Evolutionary conservation across 2,888 invertebrate species (phyloP).

Genomic region (Eupithecia abbreviata): DNA sequence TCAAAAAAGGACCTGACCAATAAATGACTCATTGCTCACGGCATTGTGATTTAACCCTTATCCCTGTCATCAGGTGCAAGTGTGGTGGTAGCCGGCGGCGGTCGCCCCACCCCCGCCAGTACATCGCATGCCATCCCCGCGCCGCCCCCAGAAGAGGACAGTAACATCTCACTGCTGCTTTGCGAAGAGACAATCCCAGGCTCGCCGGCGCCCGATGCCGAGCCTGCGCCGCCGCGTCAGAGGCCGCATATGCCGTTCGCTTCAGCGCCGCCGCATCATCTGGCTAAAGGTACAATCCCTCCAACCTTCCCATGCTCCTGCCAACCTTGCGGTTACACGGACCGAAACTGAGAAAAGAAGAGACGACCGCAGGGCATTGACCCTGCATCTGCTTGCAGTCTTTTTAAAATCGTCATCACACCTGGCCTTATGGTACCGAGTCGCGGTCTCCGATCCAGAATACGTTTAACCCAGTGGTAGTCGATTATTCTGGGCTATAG

Average conservation of each 20-base stretch:
- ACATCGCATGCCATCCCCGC: constrained; percentile 22
- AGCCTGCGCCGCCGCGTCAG: constrained; percentile 79
- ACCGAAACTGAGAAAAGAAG: constrained; percentile 67
- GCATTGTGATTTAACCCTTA: neutral
- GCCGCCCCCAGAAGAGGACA: constrained; percentile 79
- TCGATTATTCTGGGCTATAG: too few species aligned
- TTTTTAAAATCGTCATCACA: too few species aligned
- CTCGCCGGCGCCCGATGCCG: constrained; percentile 89
- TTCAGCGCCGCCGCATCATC: constrained; percentile 83
- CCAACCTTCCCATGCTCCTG: too few species aligned
- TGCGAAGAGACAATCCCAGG: constrained; percentile 96
- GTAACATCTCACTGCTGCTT: constrained; percentile 88
- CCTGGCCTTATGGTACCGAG: too few species aligned
- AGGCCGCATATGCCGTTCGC: constrained; percentile 88
- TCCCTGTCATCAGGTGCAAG: constrained; percentile 57
- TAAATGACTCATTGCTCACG: neutral
- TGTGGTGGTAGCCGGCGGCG: constrained; percentile 67
- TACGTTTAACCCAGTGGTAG: too few species aligned
- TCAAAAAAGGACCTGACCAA: neutral
- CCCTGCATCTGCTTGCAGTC: constrained; percentile 65
- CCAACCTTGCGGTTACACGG: too few species aligned
- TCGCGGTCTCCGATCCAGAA: too few species aligned
- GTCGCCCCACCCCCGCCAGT: constrained; percentile 45
- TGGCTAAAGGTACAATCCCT: constrained; percentile 54
- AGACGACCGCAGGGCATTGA: constrained; percentile 91